Evolutionary conservation across 37 sponge, comb jelly and placozoan genomes (phyloP).

Genomic region (Agelas oroides): DNA sequence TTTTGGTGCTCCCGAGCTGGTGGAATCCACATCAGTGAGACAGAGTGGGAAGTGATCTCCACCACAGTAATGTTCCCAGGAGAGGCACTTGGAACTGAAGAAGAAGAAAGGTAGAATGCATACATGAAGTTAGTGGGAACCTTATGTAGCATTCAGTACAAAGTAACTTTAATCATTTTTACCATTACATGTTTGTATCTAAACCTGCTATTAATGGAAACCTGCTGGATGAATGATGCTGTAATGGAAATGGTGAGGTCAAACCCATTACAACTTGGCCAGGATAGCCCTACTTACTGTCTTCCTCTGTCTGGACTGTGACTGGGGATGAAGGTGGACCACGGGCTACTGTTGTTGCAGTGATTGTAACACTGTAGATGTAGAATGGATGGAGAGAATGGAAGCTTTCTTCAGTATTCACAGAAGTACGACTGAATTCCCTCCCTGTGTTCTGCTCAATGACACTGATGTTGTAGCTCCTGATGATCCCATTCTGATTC

Average conservation of each 20-base stretch:
- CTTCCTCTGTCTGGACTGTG: no score
- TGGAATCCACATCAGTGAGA: background rate
- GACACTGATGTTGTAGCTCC: background rate
- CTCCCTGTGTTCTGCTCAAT: no score
- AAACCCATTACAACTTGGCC: no score
- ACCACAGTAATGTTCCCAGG: background rate
- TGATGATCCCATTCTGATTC: constrained; percentile 36
- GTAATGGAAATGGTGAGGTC: no score
- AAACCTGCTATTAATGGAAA: no score
- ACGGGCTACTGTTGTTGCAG: constrained; percentile 22
- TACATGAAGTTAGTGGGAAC: background rate
- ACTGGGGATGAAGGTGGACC: constrained; percentile 10
- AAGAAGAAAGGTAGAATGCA: background rate
- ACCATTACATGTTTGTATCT: no score
- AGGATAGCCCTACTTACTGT: no score
- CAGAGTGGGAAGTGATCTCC: background rate
- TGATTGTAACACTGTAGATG: constrained; percentile 1
- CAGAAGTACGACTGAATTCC: background rate
- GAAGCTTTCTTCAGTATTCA: background rate
- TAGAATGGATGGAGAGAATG: constrained; percentile 40
- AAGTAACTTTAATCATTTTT: no score
- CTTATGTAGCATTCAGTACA: background rate
- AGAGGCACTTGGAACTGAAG: no score
- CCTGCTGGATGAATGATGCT: no score
- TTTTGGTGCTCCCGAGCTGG: background rate